Evolutionary conservation across 2,113 vertebrate species (phyloP), one percentile per base, ranked within the genome.

Genomic region (Sceloporus undulatus): DNA sequence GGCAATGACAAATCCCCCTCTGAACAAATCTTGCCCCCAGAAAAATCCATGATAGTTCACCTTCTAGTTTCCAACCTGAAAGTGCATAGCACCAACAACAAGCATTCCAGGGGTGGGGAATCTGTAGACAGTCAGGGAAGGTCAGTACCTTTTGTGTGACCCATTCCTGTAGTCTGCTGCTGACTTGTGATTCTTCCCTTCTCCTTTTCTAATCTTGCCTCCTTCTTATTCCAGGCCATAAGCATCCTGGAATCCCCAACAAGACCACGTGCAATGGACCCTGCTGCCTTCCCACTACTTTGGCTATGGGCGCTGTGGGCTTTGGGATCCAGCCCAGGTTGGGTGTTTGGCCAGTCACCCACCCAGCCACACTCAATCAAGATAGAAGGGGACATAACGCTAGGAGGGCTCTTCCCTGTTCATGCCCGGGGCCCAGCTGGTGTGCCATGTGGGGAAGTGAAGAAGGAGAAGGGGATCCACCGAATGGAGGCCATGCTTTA

Each of bases 401-500:
- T 99, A 21, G 98, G 98, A 0, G 98, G 98, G 3, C 97, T 99
- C 5, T 99, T 99, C 91, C 98, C 98, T 0, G 95, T 99, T 9
- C 98, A 99, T 71, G 96, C 98, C 21, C 95, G 98, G 27, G 98
- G 98, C 0, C 96, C 97, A 0, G 97, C 97, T 0, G 98, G 98
- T 2, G 90, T 97, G 1, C 96, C 98, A 0, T 99, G 98, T 1
- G 98, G 98, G 0, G 96, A 96, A 1, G 91, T 98, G 27, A 98
- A 98, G 95, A 98, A 97, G 85, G 98, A 99, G 90, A 98, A 98
- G 89, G 98, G 98, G 0, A 97, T 99, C 91, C 98, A 99, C 70
- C 97, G 98, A 7, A 94, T 99, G 93, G 98, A 98, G 91, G 98
- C 98, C 90, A 98, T 99, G 98, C 92, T 98, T 66, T 99, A 99